Evolutionary conservation across 2,113 vertebrate species (phyloP).

Genomic region (Cepphus grylle): DNA sequence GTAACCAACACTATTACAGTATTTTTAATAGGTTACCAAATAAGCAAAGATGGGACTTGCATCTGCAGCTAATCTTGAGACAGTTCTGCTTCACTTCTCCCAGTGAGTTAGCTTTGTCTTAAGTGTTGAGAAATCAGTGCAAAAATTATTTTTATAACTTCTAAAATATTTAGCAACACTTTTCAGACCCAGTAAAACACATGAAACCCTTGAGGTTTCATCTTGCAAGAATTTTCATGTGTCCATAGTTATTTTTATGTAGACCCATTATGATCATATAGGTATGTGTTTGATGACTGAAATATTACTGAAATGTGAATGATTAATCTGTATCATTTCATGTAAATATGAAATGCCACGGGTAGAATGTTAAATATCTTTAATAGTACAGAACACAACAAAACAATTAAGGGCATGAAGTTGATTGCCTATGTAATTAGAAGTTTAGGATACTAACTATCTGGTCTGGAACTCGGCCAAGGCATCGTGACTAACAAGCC

Average conservation of each 20-base stretch:
- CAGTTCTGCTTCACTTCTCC: neutral
- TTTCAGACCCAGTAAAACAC: neutral
- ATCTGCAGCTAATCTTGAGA: neutral
- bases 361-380: neutral
- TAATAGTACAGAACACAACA: neutral
- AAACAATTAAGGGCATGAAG: neutral
- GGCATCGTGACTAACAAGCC: neutral
- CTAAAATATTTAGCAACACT: constrained; percentile 4
- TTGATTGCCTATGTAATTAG: neutral
- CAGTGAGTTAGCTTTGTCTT: neutral
- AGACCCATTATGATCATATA: rapidly evolving
- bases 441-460: neutral
- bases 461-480: constrained; percentile 20
- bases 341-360: neutral
- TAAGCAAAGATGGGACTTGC: neutral
- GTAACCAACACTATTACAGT: neutral
- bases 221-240: neutral
- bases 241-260: neutral
- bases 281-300: neutral
- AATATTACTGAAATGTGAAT: neutral
- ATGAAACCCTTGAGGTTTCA: neutral
- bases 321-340: neutral
- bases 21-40: neutral
- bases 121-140: neutral
- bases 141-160: constrained; percentile 3